Base-by-base conservation (phyloP, 2,888 invertebrate species). In the Venusia cambrica region DNA sequence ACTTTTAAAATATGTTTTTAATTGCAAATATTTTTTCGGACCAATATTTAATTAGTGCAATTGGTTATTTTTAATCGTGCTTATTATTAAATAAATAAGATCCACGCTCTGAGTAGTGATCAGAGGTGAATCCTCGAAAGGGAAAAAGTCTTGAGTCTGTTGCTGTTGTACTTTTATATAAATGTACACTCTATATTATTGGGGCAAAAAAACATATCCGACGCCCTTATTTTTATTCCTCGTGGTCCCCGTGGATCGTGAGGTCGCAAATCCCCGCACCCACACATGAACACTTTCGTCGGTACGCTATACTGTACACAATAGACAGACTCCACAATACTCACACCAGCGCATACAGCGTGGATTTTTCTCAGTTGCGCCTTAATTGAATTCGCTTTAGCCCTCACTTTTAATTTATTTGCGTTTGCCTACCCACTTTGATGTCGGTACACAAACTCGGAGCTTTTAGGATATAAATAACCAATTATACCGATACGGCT, bases 361-460 rank as follows among this genome's bases (percentile, higher is more conserved):
- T 45, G 56, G 51, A 56, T 64, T 70, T 73, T 71, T 70, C 72
- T 65, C 73, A 58, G 60, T 68, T 63, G 57, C 51, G 59, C 64
- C 68, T 68, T 80, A 81, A 83, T 83, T 77, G 74, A 76, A 84
- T 81, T 77, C 70, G 70, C 69, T 77, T 68, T 58, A 66, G 71
- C 64, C n/a, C n/a, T 58, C 65, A 69, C 61, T 75, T 81, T 81
- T 79, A 78, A 83, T 83, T 83, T 83, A 79, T 83, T 83, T 76
- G 67, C 72, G 62, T 68, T 66, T 66, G 59, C 59, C 62, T 59
- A 54, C 62, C 64, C 70, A 62, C 77, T 83, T 81, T 79, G 77
- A 81, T 74, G 71, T 70, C 60, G 63, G 67, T 63, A 52, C 61
- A 57, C 61, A 59, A 50, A 54, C 65, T 61, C 59, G 54, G 62